A percentile compares a stretch with the other conserved stretches of the same genome.
phyloP scores from a whole-genome alignment of 2,113 vertebrate genomes.

The Abramis brama region DNA sequence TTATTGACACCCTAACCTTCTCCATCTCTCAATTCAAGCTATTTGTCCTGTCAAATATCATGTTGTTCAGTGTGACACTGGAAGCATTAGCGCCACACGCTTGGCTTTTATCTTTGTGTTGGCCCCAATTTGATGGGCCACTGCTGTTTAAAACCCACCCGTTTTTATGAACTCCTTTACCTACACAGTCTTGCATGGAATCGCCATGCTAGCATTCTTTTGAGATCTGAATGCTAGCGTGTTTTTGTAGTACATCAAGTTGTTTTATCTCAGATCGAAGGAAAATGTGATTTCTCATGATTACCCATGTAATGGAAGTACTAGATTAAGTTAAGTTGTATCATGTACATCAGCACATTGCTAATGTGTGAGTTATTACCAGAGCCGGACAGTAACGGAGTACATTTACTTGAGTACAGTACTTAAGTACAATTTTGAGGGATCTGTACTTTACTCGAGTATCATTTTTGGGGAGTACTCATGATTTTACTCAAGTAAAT shows the following conservation, averaged over 20 bases:
- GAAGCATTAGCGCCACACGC: background rate
- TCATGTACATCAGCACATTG: background rate
- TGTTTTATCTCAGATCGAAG: too few relatives aligned
- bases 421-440: too few relatives aligned
- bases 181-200: background rate
- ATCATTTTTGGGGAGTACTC: too few relatives aligned
- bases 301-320: too few relatives aligned
- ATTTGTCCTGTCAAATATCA: constrained; percentile 34
- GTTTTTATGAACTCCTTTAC: background rate
- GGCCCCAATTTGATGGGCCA: background rate
- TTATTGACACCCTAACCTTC: constrained; percentile 33
- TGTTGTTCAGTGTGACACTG: constrained; percentile 13
- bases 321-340: background rate
- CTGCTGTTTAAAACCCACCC: background rate
- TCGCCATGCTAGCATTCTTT: background rate
- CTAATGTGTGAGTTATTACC: background rate
- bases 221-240: background rate
- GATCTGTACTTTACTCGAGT: too few relatives aligned
- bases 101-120: constrained; percentile 46
- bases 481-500: too few relatives aligned
- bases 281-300: too few relatives aligned
- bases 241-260: too few relatives aligned
- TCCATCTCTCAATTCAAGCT: constrained; percentile 25
- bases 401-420: too few relatives aligned
- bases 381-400: too few relatives aligned